Evolutionary conservation across 2,888 invertebrate genomes (phyloP), one percentile per base, ranked within the genome.

Genomic region (Atethmia centrago): DNA sequence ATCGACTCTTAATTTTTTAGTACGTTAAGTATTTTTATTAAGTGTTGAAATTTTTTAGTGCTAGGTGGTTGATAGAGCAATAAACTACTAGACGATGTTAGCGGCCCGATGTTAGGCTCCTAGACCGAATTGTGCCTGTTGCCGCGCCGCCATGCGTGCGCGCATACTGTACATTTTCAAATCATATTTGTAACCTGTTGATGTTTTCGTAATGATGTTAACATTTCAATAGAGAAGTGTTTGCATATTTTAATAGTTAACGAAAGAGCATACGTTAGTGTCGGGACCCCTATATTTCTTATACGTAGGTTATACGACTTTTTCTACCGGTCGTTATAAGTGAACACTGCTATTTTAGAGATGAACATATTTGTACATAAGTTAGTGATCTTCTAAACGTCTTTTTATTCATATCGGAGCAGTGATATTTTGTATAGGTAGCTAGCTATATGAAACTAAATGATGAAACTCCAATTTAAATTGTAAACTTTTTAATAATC

Each of bases 391-490:
- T 90, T 90, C 85, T 86, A 71, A 89, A 87, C 89, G 88, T 90
- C 90, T 92, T 88, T 89, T 92, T 93, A 90, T 94, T 89, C 94
- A 93, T 94, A 95, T 93, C 92, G 91, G 93, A 93, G 93, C 94
- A 92, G 94, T 95, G 94, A 94, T 95, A 95, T 95, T 95, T 95
- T 95, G 91, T 94, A 93, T 94, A 94, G 92, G 92, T 92, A 92
- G 90, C 92, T 92, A 92, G 90, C 92, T 92, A 90, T 92, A 89
- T 88, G 85, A 86, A 87, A 84, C 82, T 84, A 89, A 87, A 89
- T 86, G 78, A 85, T 85, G 68, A 81, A 89, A 88, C 86, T 89
- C 85, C 89, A 86, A 88, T 87, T 91, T 87, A 83, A 87, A 88
- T 88, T 88, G 87, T 88, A 89, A 82, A 90, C 89, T 91, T 92